A percentile compares a stretch with the other conserved stretches of the same genome.
These are phyloP conservation scores for Epistrophe grossulariae DNA, from an alignment of 2,888 invertebrate species.

Conservation along the genomic window DNA sequence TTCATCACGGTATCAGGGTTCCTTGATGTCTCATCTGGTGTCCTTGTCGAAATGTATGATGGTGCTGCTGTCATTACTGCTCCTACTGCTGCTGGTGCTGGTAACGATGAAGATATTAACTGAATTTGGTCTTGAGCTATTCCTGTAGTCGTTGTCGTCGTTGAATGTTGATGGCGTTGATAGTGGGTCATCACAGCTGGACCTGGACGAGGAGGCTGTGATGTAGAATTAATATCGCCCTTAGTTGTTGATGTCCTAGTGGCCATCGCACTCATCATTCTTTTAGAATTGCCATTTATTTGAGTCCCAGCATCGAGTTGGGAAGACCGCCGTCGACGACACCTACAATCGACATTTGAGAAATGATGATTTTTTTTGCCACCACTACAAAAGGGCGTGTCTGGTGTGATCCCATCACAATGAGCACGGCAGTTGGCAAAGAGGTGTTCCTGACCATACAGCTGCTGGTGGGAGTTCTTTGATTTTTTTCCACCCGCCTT, in stretches of 20 bases:
- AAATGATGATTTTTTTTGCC: conserved; percentile 52
- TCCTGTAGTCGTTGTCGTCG: conserved; percentile 6
- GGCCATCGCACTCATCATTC: conserved; percentile 45
- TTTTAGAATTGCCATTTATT: conserved; percentile 30
- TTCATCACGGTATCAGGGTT: conserved; percentile 62
- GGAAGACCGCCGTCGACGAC: conserved; percentile 6
- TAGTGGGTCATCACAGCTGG: conserved; percentile 57
- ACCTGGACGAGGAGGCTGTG: conserved; percentile 31
- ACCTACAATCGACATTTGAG: conserved; percentile 66
- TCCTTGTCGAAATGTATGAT: conserved; percentile 39
- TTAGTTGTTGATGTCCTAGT: conserved; percentile 62
- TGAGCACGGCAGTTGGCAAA: conserved; percentile 44
- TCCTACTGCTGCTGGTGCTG: conserved; percentile 1
- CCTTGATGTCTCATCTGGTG: conserved; percentile 56
- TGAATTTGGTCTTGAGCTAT: conserved; percentile 48
- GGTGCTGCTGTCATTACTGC: conserved; percentile 20
- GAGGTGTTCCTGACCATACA: conserved; percentile 46
- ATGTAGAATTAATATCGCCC: conserved; percentile 60
- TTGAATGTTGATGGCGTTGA: conserved; percentile 55
- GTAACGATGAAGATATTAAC: conserved; percentile 60
- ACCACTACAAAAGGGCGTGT: conserved; percentile 53
- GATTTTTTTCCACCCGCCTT: conserved; percentile 61
- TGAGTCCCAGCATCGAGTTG: not conserved
- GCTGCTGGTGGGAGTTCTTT: conserved; percentile 36
- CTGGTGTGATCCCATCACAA: conserved; percentile 18